Percentiles rank a stretch among this genome's conserved stretches.
phyloP scores from a whole-genome alignment of 2,113 vertebrate genomes.

The Chionis minor region DNA sequence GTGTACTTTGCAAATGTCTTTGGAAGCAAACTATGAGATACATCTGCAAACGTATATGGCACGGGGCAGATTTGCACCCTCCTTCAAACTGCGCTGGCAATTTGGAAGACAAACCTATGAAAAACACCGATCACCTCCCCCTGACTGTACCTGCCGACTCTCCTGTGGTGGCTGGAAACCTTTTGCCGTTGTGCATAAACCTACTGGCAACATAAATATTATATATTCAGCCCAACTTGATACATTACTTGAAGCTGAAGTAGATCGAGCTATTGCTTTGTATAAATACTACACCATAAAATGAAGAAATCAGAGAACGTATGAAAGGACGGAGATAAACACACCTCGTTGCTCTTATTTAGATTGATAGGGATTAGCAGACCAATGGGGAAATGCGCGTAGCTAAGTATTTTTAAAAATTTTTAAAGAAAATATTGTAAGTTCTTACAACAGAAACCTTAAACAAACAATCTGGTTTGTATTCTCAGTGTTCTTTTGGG shows the following conservation, averaged over 20 bases:
- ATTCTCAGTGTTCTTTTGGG: background rate
- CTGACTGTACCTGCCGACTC: background rate
- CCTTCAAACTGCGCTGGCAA: background rate
- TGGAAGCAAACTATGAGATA: background rate
- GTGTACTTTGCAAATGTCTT: background rate
- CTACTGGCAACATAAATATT: background rate
- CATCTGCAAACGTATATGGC: accelerated
- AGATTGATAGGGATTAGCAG: background rate
- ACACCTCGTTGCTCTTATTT: background rate
- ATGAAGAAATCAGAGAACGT: background rate
- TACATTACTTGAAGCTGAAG: background rate
- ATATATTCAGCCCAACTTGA: background rate
- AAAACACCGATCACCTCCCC: background rate
- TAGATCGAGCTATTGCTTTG: background rate
- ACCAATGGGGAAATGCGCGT: background rate
- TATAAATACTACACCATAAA: background rate
- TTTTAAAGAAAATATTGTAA: background rate
- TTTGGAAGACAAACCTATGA: background rate
- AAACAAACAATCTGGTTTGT: background rate
- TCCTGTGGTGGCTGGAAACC: background rate
- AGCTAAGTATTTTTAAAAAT: background rate
- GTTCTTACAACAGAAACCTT: background rate
- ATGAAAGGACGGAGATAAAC: background rate
- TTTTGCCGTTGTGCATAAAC: background rate
- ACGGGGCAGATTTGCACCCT: background rate